phyloP scores from a whole-genome alignment of 2,797 vertebrate species.

The Myoxocephalus aenaeus region DNA sequence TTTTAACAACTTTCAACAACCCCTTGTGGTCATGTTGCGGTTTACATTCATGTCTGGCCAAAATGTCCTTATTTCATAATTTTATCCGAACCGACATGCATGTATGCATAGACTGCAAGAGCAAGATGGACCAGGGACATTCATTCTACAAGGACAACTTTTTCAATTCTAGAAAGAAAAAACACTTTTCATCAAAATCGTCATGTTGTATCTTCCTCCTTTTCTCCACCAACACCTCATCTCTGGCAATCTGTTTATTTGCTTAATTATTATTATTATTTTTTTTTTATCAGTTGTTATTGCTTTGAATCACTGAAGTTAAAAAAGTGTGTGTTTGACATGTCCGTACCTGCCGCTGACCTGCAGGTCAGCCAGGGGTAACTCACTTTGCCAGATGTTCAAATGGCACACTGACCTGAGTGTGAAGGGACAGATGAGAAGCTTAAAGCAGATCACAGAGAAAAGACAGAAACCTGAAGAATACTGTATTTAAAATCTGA shows the following conservation, averaged over 20 bases:
- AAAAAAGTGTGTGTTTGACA: not conserved
- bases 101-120: too few relatives aligned
- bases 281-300: too few relatives aligned
- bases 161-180: not conserved
- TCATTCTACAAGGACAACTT: too few relatives aligned
- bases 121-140: not conserved
- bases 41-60: too few relatives aligned
- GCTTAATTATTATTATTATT: too few relatives aligned
- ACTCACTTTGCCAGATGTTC: slow-evolving; percentile 98
- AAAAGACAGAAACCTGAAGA: slow-evolving; percentile 8
- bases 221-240: not conserved
- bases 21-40: too few relatives aligned
- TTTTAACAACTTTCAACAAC: not conserved
- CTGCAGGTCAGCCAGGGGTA: slow-evolving; percentile 67
- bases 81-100: not conserved
- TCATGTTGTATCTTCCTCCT: not conserved
- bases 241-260: not conserved
- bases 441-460: slow-evolving; percentile 26
- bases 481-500: not conserved
- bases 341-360: slow-evolving; percentile 79
- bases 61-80: not conserved
- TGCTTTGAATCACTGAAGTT: too few relatives aligned
- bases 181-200: not conserved
- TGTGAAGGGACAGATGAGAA: slow-evolving; percentile 27
- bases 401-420: slow-evolving; percentile 97